Evolutionary conservation across 2,888 invertebrate genomes (phyloP), one percentile per base, ranked within the genome.

Genomic region (Epistrophe grossulariae): DNA sequence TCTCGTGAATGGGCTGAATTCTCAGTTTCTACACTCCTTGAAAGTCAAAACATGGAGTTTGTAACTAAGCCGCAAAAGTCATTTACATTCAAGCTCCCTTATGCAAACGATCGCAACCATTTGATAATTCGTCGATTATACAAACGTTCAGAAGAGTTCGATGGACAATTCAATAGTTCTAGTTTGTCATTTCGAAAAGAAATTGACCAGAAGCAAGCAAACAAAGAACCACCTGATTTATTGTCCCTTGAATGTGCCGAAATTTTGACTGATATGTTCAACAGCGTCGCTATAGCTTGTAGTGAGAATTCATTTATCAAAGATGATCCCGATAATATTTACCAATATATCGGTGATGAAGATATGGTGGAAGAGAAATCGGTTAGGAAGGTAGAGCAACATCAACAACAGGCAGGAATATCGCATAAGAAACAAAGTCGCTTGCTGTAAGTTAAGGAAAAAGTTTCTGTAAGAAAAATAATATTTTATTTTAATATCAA

Each of bases 211-310:
- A 85, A 81, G 11, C 50, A 8, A 15, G 52, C 45, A 24, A 28
- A 52, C 13, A 45, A 52, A 13, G 50, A 79, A 19, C 15, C 62
- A 8, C 2, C 17, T 17, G 76, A 90, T 45, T 74, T 84, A 10
- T 31, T 88, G 0, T 78, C 89, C n/a, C 88, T 88, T 9, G 91
- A 94, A 45, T 91, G 93, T 90, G 92, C 92, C 9, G 91, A 92
- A 55, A 89, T 95, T 35, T 88, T 95, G 59, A 90, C 93, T 40
- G 93, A 94, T 83, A 94, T 96, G 89, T 91, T 96, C 73, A 93
- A 94, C 88, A 93, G 94, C n/a, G 94, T 95, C 43, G 95, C 95
- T 90, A 94, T 95, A 50, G 94, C 94, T 89, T 93, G 95, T 89
- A 92, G 94, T 79, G 94, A 95, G 90, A 94, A 95, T 89, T 91